Percentiles rank a stretch among this genome's conserved stretches.
These are phyloP conservation scores for Cephus pygmeus DNA, from an alignment of 2,888 invertebrate genomes.

Conservation along the genomic window DNA sequence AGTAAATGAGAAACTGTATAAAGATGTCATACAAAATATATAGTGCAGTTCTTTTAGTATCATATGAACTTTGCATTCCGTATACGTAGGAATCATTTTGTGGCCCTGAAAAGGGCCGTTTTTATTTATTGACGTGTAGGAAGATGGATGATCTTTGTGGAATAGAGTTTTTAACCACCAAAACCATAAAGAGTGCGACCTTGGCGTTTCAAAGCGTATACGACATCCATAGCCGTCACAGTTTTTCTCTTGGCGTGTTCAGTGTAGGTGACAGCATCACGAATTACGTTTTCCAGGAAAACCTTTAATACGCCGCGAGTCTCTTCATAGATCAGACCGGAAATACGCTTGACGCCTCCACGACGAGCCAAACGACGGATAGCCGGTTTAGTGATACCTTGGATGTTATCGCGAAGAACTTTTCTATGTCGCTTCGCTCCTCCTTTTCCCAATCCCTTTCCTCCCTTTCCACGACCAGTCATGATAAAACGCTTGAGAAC, in stretches of 20 bases:
- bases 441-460: slow-evolving; percentile 70
- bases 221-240: slow-evolving; percentile 74
- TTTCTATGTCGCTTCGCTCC: slow-evolving; percentile 72
- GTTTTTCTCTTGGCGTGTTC: slow-evolving; percentile 74
- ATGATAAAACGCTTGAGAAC: slow-evolving; percentile 14
- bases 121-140: neutral
- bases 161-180: slow-evolving; percentile 59
- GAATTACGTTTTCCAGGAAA: slow-evolving; percentile 72
- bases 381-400: slow-evolving; percentile 82
- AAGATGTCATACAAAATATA: neutral
- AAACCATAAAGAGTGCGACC: slow-evolving; percentile 71
- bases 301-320: slow-evolving; percentile 82
- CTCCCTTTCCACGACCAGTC: slow-evolving; percentile 55
- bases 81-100: slow-evolving; percentile 13
- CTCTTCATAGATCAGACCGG: slow-evolving; percentile 83
- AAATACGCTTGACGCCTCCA: slow-evolving; percentile 78
- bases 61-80: neutral
- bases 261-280: slow-evolving; percentile 73
- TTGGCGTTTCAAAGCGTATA: slow-evolving; percentile 71
- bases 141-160: slow-evolving; percentile 7
- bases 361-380: slow-evolving; percentile 70
- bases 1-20: neutral
- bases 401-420: slow-evolving; percentile 68
- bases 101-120: slow-evolving; percentile 39
- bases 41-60: neutral